A percentile compares a stretch with the other conserved stretches of the same genome.
Evolutionary conservation across 92 coral and sea anemone genomes (phyloP).

Genomic region (Hydrozoanthus gracilis): DNA sequence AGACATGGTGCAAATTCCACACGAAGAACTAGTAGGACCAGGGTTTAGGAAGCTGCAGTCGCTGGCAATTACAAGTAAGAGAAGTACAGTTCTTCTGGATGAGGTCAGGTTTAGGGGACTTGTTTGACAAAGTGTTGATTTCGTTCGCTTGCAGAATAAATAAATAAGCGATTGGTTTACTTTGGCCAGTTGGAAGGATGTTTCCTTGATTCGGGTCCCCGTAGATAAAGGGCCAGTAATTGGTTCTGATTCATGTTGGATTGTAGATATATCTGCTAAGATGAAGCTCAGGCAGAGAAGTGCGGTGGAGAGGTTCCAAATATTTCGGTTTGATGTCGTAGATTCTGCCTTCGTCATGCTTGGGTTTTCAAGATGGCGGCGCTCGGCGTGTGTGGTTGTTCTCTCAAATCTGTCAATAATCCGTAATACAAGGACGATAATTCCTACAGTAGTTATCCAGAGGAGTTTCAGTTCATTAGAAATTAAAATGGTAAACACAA

Average conservation of each 20-base stretch:
- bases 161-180: neutral
- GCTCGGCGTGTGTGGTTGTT: neutral
- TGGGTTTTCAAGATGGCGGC: neutral
- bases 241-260: neutral
- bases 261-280: neutral
- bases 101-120: conserved; percentile 8
- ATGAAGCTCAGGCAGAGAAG: conserved; percentile 5
- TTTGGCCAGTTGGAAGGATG: conserved; percentile 9
- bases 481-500: neutral
- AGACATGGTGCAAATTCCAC: too few relatives aligned
- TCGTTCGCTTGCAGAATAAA: neutral
- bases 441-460: neutral
- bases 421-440: neutral
- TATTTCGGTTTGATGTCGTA: conserved; percentile 1
- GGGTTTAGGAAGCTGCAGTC: neutral
- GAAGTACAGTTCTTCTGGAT: conserved; percentile 12
- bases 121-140: neutral
- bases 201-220: conserved; percentile 2
- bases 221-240: conserved; percentile 1
- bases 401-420: neutral
- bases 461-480: neutral
- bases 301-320: neutral
- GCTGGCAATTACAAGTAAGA: conserved; percentile 12
- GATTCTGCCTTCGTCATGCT: neutral
- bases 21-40: too few relatives aligned